Conservation (phyloP, 2,797 vertebrate genomes). For the Acropternis orthonyx region DNA sequence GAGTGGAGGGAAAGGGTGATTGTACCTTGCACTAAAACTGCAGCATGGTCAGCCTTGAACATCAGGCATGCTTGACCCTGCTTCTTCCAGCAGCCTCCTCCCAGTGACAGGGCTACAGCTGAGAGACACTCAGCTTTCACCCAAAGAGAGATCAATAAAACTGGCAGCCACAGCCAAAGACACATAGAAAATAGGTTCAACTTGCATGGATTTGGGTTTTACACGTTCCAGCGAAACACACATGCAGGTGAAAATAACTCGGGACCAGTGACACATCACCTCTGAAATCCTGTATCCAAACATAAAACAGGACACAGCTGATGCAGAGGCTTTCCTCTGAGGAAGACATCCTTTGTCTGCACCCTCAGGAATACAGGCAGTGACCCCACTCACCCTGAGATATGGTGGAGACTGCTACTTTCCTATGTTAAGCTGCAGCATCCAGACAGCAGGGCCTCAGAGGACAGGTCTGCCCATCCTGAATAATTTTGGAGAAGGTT, state of each 20-base stretch:
- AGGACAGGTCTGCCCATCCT: background rate
- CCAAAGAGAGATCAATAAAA: background rate
- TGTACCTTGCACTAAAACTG: background rate
- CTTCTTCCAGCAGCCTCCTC: background rate
- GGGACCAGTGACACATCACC: background rate
- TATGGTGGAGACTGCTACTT: rapidly evolving
- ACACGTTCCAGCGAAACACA: rapidly evolving
- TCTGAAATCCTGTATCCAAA: background rate
- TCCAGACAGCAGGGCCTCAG: background rate
- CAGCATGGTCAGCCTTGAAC: background rate
- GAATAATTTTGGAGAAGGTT: background rate
- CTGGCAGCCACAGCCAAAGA: background rate
- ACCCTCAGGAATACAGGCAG: rapidly evolving
- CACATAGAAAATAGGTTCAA: rapidly evolving
- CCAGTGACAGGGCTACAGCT: rapidly evolving
- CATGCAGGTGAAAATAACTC: background rate
- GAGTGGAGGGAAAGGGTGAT: background rate
- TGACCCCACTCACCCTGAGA: too few relatives aligned
- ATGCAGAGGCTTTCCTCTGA: rapidly evolving
- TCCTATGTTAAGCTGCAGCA: background rate
- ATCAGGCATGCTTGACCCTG: rapidly evolving
- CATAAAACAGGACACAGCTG: background rate
- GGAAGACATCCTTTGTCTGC: rapidly evolving
- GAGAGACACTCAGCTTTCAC: background rate
- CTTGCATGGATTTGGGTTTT: background rate